Evolutionary conservation across 1,140 invertebrate species (phyloP).

Genomic region (Drosophila sturtevanti): DNA sequence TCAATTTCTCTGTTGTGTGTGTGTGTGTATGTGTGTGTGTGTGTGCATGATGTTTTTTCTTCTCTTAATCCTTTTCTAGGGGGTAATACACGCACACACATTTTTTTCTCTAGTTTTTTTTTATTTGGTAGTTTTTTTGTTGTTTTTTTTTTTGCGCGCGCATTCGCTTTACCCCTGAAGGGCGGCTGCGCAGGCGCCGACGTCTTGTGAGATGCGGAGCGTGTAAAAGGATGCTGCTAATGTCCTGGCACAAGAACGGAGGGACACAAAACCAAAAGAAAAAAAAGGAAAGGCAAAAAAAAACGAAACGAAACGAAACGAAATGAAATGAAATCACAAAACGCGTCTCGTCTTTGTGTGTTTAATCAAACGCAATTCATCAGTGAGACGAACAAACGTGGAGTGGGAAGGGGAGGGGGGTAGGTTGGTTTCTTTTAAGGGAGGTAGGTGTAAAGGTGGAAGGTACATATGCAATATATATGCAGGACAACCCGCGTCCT

Average conservation of each 20-base stretch:
- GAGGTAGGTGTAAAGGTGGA: background rate
- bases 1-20: conserved; percentile 24
- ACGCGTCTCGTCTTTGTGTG: conserved; percentile 55
- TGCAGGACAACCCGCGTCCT: conserved; percentile 46
- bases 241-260: conserved; percentile 46
- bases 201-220: conserved; percentile 48
- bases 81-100: conserved; percentile 25
- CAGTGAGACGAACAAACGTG: background rate
- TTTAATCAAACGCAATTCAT: conserved; percentile 72
- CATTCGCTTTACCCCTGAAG: conserved; percentile 52
- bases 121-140: conserved; percentile 12
- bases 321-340: background rate
- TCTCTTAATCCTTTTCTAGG: conserved; percentile 51
- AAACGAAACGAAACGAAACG: background rate
- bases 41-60: background rate
- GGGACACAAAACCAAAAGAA: conserved; percentile 4
- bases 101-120: conserved; percentile 11
- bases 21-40: conserved; percentile 43
- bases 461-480: conserved; percentile 1
- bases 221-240: conserved; percentile 80
- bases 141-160: conserved; percentile 66
- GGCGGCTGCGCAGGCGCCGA: conserved; percentile 70
- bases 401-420: background rate
- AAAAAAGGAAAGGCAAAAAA: conserved; percentile 11
- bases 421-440: background rate